Evolutionary conservation across 2,797 vertebrate species (phyloP), one percentile per base, ranked within the genome.

Genomic region (Bradypodion ventrale): DNA sequence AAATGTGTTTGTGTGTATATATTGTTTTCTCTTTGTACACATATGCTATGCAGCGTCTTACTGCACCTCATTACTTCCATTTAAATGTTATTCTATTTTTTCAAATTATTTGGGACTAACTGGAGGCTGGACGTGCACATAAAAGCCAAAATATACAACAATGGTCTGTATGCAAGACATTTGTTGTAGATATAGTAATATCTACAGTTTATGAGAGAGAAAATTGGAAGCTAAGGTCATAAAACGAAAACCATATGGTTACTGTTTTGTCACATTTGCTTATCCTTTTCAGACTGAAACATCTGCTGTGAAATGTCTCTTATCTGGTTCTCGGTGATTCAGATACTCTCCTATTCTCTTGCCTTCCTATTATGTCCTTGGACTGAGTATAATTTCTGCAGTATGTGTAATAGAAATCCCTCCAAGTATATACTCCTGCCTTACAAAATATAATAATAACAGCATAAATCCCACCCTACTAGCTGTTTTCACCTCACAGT

Each of bases 121-220:
- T 5, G 16, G 42, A 37, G 62, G 60, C 62, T 46, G 42, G 74
- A 16, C 29, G 80, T 7, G 37, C 44, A 56, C 62, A 68, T 75
- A 83, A 83, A 83, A 70, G 37, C n/a, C 40, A 62, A 83, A 56
- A 75, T 19, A 32, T 35, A 35, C 27, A 70, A 27, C 29, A 27
- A 66, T 40, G 6, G 35, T 75, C 73, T 52, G 29, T 62, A 73
- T n/a, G 6, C 65, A 15, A 46, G 42, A 44, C 79, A 72, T 80
- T 59, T 66, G 60, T 25, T 35, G n/a, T 49, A 66, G 72, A 19
- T 75, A 49, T 75, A 83, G 37, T 32, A 79, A 21, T 52, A 40
- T 9, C 59, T 75, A 42, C 7, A 75, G 35, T 75, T 83, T 83
- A 83, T 75, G 73, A 83, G 73, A 40, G 27, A 75, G 73, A 65